These are phyloP conservation scores for Thamnophis sirtalis DNA, from an alignment of 2,113 vertebrate species.

Conservation along the genomic window DNA sequence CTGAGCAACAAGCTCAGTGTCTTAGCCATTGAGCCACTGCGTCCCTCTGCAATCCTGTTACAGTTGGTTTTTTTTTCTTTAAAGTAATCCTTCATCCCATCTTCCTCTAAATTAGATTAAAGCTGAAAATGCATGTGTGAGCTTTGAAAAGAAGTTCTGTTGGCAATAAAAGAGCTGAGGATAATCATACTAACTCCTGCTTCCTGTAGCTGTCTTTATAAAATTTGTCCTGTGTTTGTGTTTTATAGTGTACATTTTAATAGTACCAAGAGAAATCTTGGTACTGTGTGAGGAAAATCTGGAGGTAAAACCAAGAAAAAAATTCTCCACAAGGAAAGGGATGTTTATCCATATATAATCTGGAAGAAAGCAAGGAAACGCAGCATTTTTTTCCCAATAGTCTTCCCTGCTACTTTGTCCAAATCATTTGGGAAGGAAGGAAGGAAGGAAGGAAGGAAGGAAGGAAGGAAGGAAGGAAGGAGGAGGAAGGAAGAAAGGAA, in stretches of 20 bases:
- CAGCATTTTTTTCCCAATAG: background rate
- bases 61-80: no score
- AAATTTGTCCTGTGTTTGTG: conserved; percentile 17
- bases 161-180: conserved; percentile 20
- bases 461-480: background rate
- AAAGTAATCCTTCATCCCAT: conserved; percentile 32
- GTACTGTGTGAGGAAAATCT: background rate
- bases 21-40: no score
- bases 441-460: no score
- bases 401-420: no score
- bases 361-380: conserved; percentile 15
- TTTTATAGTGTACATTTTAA: conserved; percentile 15
- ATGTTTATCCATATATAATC: conserved; percentile 10
- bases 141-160: conserved; percentile 32
- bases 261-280: conserved; percentile 20
- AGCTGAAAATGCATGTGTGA: conserved; percentile 49
- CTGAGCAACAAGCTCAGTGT: no score
- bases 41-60: no score
- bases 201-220: conserved; percentile 38
- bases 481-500: no score
- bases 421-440: no score
- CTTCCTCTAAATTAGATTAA: conserved; percentile 47
- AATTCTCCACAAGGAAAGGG: conserved; percentile 5
- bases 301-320: background rate
- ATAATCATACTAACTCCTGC: conserved; percentile 18